Evolutionary conservation across 2,888 invertebrate genomes (phyloP).

Genomic region (Charanyca ferruginea): DNA sequence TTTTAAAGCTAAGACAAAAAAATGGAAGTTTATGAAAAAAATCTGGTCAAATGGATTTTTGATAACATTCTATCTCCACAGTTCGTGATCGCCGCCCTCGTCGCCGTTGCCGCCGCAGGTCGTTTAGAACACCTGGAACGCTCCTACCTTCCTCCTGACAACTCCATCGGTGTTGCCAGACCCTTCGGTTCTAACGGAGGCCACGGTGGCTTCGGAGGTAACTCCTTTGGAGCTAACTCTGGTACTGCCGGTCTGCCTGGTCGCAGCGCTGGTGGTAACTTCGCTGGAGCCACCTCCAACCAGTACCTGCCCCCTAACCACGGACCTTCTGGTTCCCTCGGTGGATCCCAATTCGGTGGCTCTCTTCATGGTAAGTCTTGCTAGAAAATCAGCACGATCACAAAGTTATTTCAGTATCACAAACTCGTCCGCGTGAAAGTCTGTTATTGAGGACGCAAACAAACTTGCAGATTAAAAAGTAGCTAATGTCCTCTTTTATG

Average conservation of each 20-base stretch:
- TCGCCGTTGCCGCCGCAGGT: slow-evolving; percentile 81
- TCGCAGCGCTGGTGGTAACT: slow-evolving; percentile 58
- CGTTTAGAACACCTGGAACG: slow-evolving; percentile 86
- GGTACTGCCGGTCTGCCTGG: slow-evolving; percentile 37
- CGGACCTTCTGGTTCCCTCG: slow-evolving; percentile 69
- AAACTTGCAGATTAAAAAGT: too few relatives aligned
- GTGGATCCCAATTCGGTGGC: slow-evolving; percentile 56
- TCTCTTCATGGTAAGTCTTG: slow-evolving; percentile 57
- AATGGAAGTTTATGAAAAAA: too few relatives aligned
- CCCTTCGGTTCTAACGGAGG: slow-evolving; percentile 53
- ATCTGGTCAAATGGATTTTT: background rate
- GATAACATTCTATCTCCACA: slow-evolving; percentile 54
- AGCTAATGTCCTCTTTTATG: too few relatives aligned
- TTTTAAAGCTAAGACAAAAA: background rate
- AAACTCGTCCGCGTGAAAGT: too few relatives aligned
- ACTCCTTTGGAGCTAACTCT: slow-evolving; percentile 50
- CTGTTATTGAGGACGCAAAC: too few relatives aligned
- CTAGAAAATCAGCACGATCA: too few relatives aligned
- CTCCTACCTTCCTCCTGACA: slow-evolving; percentile 82
- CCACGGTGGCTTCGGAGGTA: slow-evolving; percentile 29
- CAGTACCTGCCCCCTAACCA: slow-evolving; percentile 85
- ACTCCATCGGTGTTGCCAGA: slow-evolving; percentile 40
- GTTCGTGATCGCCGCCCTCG: slow-evolving; percentile 82
- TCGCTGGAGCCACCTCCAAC: slow-evolving; percentile 80
- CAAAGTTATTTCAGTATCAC: too few relatives aligned